These are phyloP conservation scores for Rhyacophila evoluta DNA, from an alignment of 2,888 invertebrate species.

Conservation along the genomic window DNA sequence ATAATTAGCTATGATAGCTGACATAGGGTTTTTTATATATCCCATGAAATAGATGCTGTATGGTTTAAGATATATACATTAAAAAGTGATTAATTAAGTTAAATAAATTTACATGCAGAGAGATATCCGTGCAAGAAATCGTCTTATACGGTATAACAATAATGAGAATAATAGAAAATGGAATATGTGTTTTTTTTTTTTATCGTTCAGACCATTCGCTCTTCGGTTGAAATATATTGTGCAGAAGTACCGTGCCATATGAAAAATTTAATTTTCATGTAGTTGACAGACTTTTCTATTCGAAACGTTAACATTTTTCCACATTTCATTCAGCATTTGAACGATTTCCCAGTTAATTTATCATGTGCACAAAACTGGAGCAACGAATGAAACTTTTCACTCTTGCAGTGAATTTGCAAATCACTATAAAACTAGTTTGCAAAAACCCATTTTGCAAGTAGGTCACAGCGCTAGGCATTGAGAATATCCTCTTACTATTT, in stretches of 20 bases:
- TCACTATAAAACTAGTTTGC: conserved; percentile 26
- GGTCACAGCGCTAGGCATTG: conserved; percentile 30
- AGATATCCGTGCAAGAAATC: too few relatives aligned
- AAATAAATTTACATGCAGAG: too few relatives aligned
- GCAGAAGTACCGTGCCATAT: neutral
- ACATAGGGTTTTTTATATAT: too few relatives aligned
- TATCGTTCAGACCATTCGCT: too few relatives aligned
- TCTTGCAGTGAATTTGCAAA: conserved; percentile 22
- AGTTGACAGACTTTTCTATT: neutral
- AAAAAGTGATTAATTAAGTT: too few relatives aligned
- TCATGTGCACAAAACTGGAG: neutral
- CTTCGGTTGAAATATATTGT: too few relatives aligned
- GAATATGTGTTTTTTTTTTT: too few relatives aligned
- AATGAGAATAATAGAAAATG: too few relatives aligned
- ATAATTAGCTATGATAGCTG: too few relatives aligned
- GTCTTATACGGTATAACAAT: too few relatives aligned
- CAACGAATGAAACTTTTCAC: conserved; percentile 14
- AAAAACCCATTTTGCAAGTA: conserved; percentile 30
- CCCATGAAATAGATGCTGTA: too few relatives aligned
- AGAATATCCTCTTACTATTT: conserved; percentile 34
- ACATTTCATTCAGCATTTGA: neutral
- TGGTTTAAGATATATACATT: too few relatives aligned
- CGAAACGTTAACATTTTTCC: neutral
- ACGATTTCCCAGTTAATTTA: conserved; percentile 10
- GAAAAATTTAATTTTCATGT: neutral